Conservation (phyloP, 2,888 invertebrate genomes). For the Myopa testacea region DNA sequence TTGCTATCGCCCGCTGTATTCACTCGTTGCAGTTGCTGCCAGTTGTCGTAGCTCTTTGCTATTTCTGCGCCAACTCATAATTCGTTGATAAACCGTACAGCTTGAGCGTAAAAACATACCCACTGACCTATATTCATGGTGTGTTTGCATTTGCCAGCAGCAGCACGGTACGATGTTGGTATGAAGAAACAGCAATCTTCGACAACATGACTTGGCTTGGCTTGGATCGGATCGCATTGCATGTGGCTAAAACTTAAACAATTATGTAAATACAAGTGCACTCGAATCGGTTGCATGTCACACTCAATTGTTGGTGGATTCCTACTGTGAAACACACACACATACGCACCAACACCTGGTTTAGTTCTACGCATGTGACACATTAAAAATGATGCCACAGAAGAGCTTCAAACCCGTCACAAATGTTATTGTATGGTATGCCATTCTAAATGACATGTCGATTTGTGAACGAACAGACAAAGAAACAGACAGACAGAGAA, state of each 20-base stretch:
- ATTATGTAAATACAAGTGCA: constrained; percentile 26
- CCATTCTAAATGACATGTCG: too few species aligned
- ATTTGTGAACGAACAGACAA: too few species aligned
- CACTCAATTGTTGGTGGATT: constrained; percentile 4
- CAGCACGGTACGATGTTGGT: not conserved
- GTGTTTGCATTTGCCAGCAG: constrained; percentile 22
- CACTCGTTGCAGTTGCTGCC: constrained; percentile 6
- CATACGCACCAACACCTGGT: not conserved
- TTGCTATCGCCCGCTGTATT: not conserved
- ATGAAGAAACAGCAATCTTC: not conserved
- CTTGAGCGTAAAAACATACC: constrained; percentile 33
- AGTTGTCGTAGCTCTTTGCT: not conserved
- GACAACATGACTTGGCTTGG: not conserved
- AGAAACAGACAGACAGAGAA: too few species aligned
- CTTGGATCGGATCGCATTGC: not conserved
- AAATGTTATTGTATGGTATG: not conserved
- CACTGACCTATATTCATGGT: constrained; percentile 32
- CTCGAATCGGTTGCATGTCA: constrained; percentile 15
- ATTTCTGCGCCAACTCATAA: constrained; percentile 26
- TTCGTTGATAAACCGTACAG: constrained; percentile 32
- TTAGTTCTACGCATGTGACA: not conserved
- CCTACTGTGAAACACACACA: constrained; percentile 18
- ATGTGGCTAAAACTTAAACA: constrained; percentile 14
- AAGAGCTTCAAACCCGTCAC: not conserved
- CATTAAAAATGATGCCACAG: constrained; percentile 4